Conservation (phyloP, 2,113 vertebrate species). For the Donacobius atricapilla region DNA sequence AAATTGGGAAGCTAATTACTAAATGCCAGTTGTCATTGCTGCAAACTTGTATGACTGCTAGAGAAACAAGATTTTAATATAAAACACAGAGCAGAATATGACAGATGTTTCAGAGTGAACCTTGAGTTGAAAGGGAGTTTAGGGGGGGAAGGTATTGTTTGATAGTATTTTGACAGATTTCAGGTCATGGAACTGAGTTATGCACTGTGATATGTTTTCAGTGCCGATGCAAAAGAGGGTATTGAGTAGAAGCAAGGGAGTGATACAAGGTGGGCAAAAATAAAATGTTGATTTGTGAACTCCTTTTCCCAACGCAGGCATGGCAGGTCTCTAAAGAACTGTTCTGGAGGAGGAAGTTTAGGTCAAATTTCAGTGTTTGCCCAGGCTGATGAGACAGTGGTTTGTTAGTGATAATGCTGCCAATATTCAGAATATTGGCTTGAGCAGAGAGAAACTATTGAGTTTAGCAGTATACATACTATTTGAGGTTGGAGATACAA, state of each 20-base stretch:
- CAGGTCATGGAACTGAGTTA: not conserved
- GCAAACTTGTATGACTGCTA: not conserved
- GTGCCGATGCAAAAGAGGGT: not conserved
- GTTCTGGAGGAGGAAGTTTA: accelerated
- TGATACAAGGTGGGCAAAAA: not conserved
- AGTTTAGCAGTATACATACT: not conserved
- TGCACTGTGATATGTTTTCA: not conserved
- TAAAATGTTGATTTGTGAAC: not conserved
- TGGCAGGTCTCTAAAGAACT: not conserved
- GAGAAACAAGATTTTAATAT: not conserved
- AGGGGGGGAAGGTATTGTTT: not conserved
- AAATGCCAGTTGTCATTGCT: not conserved
- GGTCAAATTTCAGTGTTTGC: not conserved
- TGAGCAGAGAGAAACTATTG: not conserved
- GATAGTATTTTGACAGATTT: not conserved
- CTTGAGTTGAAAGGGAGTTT: not conserved
- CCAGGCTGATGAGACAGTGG: not conserved
- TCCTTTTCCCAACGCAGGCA: not conserved
- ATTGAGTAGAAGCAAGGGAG: not conserved
- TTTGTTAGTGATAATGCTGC: not conserved
- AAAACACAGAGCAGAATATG: not conserved
- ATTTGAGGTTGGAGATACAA: not conserved
- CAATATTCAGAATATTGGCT: not conserved
- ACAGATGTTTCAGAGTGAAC: not conserved
- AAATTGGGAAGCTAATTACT: slow-evolving; percentile 5